A percentile compares a stretch with the other conserved stretches of the same genome.
Conservation (phyloP, 2,113 vertebrate genomes). For the Colaptes auratus region DNA sequence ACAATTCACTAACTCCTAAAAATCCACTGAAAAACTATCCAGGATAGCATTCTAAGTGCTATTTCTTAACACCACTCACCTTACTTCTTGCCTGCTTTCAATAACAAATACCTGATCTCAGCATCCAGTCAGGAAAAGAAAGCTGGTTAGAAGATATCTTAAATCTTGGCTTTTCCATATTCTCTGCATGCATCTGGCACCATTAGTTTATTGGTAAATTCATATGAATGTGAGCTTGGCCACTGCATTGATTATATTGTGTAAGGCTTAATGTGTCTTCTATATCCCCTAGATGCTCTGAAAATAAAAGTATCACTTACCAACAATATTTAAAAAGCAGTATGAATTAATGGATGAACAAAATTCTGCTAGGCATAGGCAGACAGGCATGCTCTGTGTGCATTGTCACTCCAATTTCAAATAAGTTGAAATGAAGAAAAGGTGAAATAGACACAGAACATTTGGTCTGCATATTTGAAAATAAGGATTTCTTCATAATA, state of each 20-base stretch:
- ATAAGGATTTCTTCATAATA: not conserved
- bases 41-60: not conserved
- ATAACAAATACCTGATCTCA: not conserved
- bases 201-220: not conserved
- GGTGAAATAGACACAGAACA: constrained; percentile 47
- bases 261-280: not conserved
- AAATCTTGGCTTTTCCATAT: not conserved
- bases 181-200: not conserved
- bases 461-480: constrained; percentile 35
- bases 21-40: not conserved
- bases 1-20: not conserved
- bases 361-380: not conserved
- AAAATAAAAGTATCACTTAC: constrained; percentile 20
- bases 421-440: constrained; percentile 35
- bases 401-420: constrained; percentile 16
- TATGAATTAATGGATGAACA: not conserved
- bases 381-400: constrained; percentile 35
- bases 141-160: not conserved
- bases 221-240: not conserved
- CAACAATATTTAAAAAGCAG: constrained; percentile 34
- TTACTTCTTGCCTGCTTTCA: not conserved
- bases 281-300: not conserved
- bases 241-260: not conserved
- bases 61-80: not conserved
- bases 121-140: not conserved